Conservation (phyloP, 2,888 invertebrate species). For the Eutolmus rufibarbis region DNA sequence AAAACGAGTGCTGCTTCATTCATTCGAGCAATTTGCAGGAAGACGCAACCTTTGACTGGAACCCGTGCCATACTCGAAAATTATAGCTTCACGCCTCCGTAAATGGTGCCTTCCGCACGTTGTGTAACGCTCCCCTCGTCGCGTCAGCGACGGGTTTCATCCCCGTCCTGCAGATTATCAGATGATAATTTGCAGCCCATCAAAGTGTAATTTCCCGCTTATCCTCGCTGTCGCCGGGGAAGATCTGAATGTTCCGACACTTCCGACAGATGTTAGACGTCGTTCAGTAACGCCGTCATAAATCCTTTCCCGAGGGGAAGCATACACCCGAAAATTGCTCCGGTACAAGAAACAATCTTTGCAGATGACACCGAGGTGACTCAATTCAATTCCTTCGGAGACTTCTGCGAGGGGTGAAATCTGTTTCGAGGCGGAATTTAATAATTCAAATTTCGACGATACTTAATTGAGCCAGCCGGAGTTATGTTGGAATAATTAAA, state of each 20-base stretch:
- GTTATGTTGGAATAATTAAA: background rate
- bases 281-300: background rate
- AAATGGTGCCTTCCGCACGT: background rate
- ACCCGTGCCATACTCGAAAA: conserved; percentile 33
- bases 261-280: conserved; percentile 53
- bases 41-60: conserved; percentile 17
- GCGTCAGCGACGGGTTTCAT: background rate
- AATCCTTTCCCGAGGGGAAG: conserved; percentile 32
- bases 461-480: background rate
- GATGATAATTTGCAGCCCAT: conserved; percentile 53
- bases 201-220: conserved; percentile 53
- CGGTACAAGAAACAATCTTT: conserved; percentile 29
- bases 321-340: conserved; percentile 26
- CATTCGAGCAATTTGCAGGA: background rate
- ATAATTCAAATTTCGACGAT: background rate
- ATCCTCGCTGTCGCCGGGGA: conserved; percentile 31
- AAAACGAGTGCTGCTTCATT: background rate
- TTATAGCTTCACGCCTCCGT: conserved; percentile 41
- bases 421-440: background rate
- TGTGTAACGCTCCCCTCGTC: background rate
- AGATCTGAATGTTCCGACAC: conserved; percentile 45
- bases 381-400: background rate
- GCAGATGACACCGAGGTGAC: conserved; percentile 33
- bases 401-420: background rate
- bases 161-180: conserved; percentile 48